phyloP scores from a whole-genome alignment of 2,888 invertebrate genomes.

The Invenusta paracnida region DNA sequence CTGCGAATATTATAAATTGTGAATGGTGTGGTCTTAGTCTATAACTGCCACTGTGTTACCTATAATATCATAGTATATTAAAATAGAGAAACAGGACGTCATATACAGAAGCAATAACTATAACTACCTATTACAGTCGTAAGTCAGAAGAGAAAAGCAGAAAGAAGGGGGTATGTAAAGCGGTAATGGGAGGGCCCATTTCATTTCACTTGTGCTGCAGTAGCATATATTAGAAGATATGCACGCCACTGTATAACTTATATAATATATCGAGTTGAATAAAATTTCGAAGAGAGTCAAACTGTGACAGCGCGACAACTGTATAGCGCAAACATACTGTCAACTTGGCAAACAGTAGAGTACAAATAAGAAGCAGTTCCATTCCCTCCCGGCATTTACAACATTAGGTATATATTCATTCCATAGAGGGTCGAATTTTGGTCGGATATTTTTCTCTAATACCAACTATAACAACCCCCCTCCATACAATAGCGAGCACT shows the following conservation, averaged over 20 bases:
- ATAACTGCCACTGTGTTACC: background rate
- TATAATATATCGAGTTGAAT: constrained; percentile 6
- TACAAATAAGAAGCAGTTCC: constrained; percentile 26
- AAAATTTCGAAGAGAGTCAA: constrained; percentile 29
- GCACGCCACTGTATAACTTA: no score
- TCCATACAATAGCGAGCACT: background rate
- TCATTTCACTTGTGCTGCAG: background rate
- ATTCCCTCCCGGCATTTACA: constrained; percentile 29
- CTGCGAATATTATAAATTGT: no score
- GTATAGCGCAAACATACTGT: constrained; percentile 29
- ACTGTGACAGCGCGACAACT: constrained; percentile 29
- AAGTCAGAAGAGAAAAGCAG: background rate
- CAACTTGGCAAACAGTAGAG: constrained; percentile 29
- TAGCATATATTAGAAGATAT: no score
- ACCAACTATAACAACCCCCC: background rate
- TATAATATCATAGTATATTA: background rate
- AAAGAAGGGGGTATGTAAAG: background rate
- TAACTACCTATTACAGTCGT: no score
- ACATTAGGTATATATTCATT: no score
- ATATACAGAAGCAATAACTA: no score
- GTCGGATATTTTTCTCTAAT: constrained; percentile 23
- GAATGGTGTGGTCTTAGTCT: no score
- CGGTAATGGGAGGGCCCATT: constrained; percentile 4
- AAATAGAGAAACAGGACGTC: no score
- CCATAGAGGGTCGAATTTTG: background rate